Percentiles rank a stretch among this genome's conserved stretches.
These are phyloP conservation scores for Patella pellucida DNA, from an alignment of 2,888 invertebrate species.

Conservation along the genomic window DNA sequence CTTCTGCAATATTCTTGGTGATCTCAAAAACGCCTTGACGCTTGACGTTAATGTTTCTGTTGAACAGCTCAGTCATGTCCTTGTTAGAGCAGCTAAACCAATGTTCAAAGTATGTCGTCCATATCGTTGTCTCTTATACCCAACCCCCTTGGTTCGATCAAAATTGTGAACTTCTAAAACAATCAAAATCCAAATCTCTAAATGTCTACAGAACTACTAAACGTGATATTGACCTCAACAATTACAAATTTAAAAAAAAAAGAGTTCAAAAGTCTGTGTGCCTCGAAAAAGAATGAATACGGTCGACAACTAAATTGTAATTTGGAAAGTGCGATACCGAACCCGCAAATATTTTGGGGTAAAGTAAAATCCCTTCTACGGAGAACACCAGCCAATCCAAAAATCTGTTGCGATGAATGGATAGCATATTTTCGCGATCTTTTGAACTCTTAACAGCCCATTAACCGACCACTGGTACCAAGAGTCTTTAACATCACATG, in stretches of 20 bases:
- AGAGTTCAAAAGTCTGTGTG: not conserved
- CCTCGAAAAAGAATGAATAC: not conserved
- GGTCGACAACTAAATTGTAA: not conserved
- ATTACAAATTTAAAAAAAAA: not conserved
- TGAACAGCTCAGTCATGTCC: not conserved
- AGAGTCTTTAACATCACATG: not conserved
- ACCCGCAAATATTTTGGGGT: not conserved
- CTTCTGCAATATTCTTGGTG: too few relatives aligned
- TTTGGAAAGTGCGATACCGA: not conserved
- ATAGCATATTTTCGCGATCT: not conserved
- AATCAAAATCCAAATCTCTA: not conserved
- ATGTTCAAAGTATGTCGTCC: not conserved
- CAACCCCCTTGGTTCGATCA: not conserved
- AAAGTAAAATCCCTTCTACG: not conserved
- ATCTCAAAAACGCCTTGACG: too few relatives aligned
- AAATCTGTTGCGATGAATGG: not conserved
- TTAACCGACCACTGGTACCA: too few relatives aligned
- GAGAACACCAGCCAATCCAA: not conserved
- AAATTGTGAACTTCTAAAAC: not conserved
- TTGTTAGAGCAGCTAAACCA: not conserved
- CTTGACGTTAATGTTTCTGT: too few relatives aligned
- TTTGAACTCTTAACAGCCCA: not conserved
- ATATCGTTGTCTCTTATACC: too few relatives aligned
- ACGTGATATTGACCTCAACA: not conserved
- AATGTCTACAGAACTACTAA: not conserved